A percentile compares a stretch with the other conserved stretches of the same genome.
Evolutionary conservation across 2,113 vertebrate genomes (phyloP).

Genomic region (Tor tambroides): DNA sequence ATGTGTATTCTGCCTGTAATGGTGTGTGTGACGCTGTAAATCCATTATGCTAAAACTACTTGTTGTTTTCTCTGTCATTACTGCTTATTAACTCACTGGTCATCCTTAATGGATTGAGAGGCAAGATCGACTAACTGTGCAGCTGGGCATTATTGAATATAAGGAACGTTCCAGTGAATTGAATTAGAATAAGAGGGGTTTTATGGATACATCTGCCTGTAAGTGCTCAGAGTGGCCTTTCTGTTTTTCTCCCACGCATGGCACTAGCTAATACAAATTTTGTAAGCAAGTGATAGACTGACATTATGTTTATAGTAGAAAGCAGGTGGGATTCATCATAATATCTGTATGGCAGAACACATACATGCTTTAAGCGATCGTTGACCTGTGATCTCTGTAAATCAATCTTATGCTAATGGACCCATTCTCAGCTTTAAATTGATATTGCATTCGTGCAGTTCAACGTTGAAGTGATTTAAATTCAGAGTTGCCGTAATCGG

Average conservation of each 20-base stretch:
- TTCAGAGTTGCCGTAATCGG: not conserved
- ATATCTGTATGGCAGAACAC: not conserved
- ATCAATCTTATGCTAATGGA: not conserved
- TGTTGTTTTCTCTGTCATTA: slow-evolving; percentile 48
- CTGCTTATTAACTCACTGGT: slow-evolving; percentile 37
- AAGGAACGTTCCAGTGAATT: slow-evolving; percentile 40
- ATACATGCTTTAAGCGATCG: not conserved
- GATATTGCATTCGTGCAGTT: not conserved
- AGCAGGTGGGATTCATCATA: not conserved
- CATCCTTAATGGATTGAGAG: slow-evolving; percentile 47
- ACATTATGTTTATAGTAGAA: not conserved
- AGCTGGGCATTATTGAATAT: slow-evolving; percentile 40
- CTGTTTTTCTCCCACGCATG: slow-evolving; percentile 23
- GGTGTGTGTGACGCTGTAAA: slow-evolving; percentile 39
- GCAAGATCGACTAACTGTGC: slow-evolving; percentile 32
- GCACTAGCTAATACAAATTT: slow-evolving; percentile 29
- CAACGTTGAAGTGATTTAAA: slow-evolving; percentile 12
- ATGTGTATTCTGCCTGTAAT: slow-evolving; percentile 25
- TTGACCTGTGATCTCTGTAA: not conserved
- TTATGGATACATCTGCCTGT: slow-evolving; percentile 35
- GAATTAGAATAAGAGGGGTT: slow-evolving; percentile 12
- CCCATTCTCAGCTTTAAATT: not conserved
- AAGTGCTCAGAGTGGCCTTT: slow-evolving; percentile 43
- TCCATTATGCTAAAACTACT: slow-evolving; percentile 36
- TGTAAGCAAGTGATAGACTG: slow-evolving; percentile 41